Base-by-base conservation (phyloP, 2,113 vertebrate genomes). In the Nothoprocta pentlandii region DNA sequence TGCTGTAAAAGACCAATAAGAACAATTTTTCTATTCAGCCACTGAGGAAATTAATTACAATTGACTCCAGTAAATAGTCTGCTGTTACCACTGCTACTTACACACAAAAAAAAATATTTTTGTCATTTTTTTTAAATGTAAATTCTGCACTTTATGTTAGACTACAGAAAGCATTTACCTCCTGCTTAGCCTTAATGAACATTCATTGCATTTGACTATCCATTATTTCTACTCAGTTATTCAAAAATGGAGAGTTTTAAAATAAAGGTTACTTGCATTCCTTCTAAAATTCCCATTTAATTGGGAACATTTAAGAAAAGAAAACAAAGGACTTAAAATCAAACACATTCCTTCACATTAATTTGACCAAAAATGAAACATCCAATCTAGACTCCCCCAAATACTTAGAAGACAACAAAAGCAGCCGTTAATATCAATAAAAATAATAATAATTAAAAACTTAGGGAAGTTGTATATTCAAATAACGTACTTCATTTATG, bases 11-110 rank as follows among this genome's bases (percentile, higher is more conserved):
- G 78, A 81, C 83, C 92, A 96, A 39, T 76, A 92, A 93, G 77
- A 95, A 64, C n/a, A 78, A 79, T 67, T 77, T 94, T 91, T 85
- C 61, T 64, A 8, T 93, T 92, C 80, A 95, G 63, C 17, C 61
- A 63, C 56, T 70, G 49, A 89, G 85, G 36, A 74, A 94, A 94
- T 92, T 89, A 94, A 96, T 92, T 96, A 89, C 85, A 94, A 90
- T 51, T 80, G 16, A 61, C 71, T 93, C 61, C 59, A 89, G 66
- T 93, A 96, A 94, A 94, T 64, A 95, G 19, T 49, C 34, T 44
- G 20, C 32, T 94, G 61, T 90, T 94, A 85, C 76, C 17, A 34
- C 20, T 14, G 34, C 49, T 61, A 34, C 14, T 67, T 83, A 41
- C 5, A 49, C 3, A 15, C 20, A 85, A 85, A 13, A 95, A 74